Conservation (phyloP, 2,797 vertebrate genomes). For the Heliangelus exortis region DNA sequence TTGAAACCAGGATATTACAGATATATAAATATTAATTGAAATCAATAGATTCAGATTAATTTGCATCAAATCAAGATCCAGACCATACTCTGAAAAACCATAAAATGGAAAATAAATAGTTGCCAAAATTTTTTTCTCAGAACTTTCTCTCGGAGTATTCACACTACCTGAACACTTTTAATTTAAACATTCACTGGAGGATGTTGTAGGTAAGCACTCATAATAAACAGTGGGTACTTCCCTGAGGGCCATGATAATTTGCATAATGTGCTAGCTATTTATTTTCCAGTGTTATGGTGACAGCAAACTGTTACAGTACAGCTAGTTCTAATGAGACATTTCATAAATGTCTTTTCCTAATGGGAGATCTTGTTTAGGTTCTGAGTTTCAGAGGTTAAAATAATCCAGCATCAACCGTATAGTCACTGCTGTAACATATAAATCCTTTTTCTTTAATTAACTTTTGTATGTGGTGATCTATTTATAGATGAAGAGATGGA, state of each 20-base stretch:
- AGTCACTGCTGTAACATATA: not conserved
- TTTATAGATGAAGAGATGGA: slow-evolving; percentile 63
- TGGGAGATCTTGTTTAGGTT: not conserved
- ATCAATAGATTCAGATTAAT: not conserved
- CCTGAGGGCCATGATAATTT: slow-evolving; percentile 23
- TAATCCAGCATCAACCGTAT: not conserved
- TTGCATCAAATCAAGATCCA: not conserved
- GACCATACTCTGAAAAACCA: not conserved
- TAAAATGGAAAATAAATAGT: slow-evolving; percentile 28
- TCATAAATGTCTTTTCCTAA: slow-evolving; percentile 10
- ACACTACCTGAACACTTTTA: slow-evolving; percentile 17
- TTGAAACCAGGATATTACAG: not conserved
- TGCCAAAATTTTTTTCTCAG: not conserved
- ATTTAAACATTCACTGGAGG: slow-evolving; percentile 51
- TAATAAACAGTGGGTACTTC: slow-evolving; percentile 59
- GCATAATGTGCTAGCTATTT: slow-evolving; percentile 51
- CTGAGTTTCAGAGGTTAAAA: slow-evolving; percentile 29
- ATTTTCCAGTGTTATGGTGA: slow-evolving; percentile 22
- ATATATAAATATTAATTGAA: slow-evolving; percentile 27
- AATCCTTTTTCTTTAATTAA: slow-evolving; percentile 46
- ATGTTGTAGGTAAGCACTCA: slow-evolving; percentile 48
- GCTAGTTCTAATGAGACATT: not conserved
- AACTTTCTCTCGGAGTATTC: slow-evolving; percentile 39
- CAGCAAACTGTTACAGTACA: slow-evolving; percentile 13
- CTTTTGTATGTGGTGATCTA: slow-evolving; percentile 41